Conservation (phyloP, 2,113 vertebrate species). For the Hyperopisus bebe region DNA sequence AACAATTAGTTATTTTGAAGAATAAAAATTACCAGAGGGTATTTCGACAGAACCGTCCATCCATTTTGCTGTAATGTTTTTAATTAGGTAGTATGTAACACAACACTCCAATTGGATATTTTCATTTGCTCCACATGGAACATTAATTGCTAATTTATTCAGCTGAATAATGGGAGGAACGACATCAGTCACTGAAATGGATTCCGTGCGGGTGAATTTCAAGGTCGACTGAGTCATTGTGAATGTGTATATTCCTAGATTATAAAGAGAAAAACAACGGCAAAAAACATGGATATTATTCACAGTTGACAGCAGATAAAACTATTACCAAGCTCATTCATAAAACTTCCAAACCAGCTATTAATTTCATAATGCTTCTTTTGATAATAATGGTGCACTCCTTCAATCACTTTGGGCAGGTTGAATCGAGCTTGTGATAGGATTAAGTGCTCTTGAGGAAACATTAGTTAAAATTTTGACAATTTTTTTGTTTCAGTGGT, state of each 20-base stretch:
- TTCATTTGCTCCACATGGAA: not conserved
- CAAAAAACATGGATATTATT: not conserved
- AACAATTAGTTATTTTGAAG: not conserved
- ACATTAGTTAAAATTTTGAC: no score
- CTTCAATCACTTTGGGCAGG: no score
- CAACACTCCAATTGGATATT: not conserved
- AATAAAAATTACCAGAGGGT: not conserved
- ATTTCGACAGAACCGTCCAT: not conserved
- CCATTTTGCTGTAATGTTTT: not conserved
- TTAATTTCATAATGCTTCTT: no score
- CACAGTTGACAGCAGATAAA: not conserved
- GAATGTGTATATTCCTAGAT: not conserved
- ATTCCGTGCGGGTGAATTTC: not conserved
- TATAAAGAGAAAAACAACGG: not conserved
- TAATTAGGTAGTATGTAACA: not conserved
- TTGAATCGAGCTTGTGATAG: no score
- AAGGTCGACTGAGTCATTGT: not conserved
- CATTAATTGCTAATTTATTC: not conserved
- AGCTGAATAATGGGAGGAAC: not conserved
- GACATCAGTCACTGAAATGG: not conserved
- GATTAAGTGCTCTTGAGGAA: no score
- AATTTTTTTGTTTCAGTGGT: no score
- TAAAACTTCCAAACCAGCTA: no score
- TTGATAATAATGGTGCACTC: no score
- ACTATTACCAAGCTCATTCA: not conserved